A percentile compares a stretch with the other conserved stretches of the same genome.
Conservation (phyloP, 2,113 vertebrate genomes). For the Ailuropoda melanoleuca region DNA sequence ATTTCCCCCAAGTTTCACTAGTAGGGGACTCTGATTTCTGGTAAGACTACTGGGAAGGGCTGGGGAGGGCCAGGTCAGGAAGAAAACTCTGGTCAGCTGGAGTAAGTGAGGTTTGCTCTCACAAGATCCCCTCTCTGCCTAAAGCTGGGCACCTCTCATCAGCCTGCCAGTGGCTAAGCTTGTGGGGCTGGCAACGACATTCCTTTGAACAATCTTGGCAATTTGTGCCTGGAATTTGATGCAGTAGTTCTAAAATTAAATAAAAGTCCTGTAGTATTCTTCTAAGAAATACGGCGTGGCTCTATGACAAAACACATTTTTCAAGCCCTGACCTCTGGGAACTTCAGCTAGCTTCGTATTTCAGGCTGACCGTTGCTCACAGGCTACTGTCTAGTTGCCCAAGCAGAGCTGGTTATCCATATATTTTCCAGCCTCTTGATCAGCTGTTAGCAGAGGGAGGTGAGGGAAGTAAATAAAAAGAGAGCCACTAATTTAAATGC, state of each 20-base stretch:
- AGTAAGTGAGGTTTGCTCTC: neutral
- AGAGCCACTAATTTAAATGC: conserved; percentile 80
- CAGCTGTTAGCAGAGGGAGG: conserved; percentile 70
- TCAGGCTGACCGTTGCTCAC: conserved; percentile 37
- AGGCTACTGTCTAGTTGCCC: conserved; percentile 59
- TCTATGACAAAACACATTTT: conserved; percentile 66
- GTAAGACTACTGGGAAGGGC: neutral
- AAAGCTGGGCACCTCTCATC: neutral
- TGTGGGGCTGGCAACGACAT: neutral
- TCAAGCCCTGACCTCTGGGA: conserved; percentile 50
- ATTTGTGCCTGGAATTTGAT: conserved; percentile 71
- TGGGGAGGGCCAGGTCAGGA: neutral
- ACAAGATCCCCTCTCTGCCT: neutral
- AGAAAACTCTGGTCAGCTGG: neutral
- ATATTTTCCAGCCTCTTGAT: conserved; percentile 60
- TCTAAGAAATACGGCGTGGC: conserved; percentile 71
- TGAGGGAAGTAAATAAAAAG: conserved; percentile 81
- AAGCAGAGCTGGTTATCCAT: conserved; percentile 23
- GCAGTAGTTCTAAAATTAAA: conserved; percentile 75
- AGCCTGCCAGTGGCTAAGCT: neutral
- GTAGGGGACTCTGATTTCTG: neutral
- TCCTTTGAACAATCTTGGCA: conserved; percentile 58
- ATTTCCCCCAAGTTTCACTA: neutral
- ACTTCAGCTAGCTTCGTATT: conserved; percentile 47
- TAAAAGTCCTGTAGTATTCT: conserved; percentile 72